These are phyloP conservation scores for Alitta virens DNA, from an alignment of 2,888 invertebrate genomes.

Conservation along the genomic window DNA sequence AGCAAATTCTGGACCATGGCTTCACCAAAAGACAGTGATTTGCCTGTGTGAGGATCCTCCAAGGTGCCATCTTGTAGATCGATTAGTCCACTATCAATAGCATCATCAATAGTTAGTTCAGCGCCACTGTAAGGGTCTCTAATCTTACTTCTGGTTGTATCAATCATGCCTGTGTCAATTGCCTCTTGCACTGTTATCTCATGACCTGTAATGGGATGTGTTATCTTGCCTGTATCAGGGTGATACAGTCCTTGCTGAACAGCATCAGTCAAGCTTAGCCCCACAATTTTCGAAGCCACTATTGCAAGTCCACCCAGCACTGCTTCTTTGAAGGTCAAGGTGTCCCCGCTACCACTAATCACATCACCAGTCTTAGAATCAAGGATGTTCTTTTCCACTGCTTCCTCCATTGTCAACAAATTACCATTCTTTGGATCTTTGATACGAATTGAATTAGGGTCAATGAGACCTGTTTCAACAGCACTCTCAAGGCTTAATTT, in stretches of 20 bases:
- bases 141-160: constrained; percentile 22
- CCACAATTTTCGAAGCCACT: constrained; percentile 15
- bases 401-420: constrained; percentile 62
- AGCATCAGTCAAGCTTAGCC: constrained; percentile 43
- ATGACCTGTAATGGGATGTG: constrained; percentile 24
- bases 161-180: constrained; percentile 73
- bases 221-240: constrained; percentile 42
- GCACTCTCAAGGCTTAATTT: constrained; percentile 76
- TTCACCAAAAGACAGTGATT: constrained; percentile 11
- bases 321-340: constrained; percentile 39
- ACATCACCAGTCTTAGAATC: constrained; percentile 35
- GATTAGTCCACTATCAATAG: constrained; percentile 57
- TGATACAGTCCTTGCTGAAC: constrained; percentile 46
- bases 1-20: constrained; percentile 59
- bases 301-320: constrained; percentile 24
- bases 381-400: constrained; percentile 34
- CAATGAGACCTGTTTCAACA: constrained; percentile 73
- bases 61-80: constrained; percentile 25
- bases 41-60: constrained; percentile 21
- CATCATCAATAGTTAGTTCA: constrained; percentile 70
- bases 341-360: constrained; percentile 37
- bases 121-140: constrained; percentile 22
- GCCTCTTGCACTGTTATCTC: constrained; percentile 75
- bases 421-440: neutral
- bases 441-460: constrained; percentile 52